Evolutionary conservation across 2,113 vertebrate genomes (phyloP), one percentile per base, ranked within the genome.

Genomic region (Pseudorasbora parva): DNA sequence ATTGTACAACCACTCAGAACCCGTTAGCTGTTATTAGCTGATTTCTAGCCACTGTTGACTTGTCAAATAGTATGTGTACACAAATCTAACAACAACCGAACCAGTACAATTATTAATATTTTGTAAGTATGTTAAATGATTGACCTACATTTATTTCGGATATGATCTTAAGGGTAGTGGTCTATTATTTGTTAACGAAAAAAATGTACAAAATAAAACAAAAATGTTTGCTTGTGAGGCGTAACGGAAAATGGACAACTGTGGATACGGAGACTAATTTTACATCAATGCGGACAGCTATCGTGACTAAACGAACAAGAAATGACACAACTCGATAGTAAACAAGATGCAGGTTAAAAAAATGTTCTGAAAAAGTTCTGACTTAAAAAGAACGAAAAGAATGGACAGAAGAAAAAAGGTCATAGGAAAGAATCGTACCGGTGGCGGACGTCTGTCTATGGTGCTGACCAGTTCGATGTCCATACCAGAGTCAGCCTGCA

Each of bases 391-490:
- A 73, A 85, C 62, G 78, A 79, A 75, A 45, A 88, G 43, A 85
- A 83, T 56, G 59, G 64, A 72, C 27, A 66, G 47, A 78, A 15
- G 27, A 78, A 81, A 91, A 86, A 85, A 68, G 11, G 66, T 84
- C 82, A 84, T 62, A 81, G 59, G 80, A 91, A 90, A 86, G 73
- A 60, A 89, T 86, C 92, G 91, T 90, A 86, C 91, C 86, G 86
- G 92, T 89, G 90, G 90, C 93, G 91, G 92, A 91, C 76, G 45
- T 79, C 83, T 86, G 66, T 69, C 89, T 75, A 74, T 23, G 86
- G 82, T 87, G 87, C 85, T 89, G 85, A 87, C 86, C 82, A 72
- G 82, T 68, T 49, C 82, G 45, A 45, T 79, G 79, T 89, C 85
- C 81, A 72, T 83, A 82, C 23, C 88, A 88, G 83, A 78, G 89